phyloP scores from a whole-genome alignment of 2,113 vertebrate genomes.

The Siniperca chuatsi region DNA sequence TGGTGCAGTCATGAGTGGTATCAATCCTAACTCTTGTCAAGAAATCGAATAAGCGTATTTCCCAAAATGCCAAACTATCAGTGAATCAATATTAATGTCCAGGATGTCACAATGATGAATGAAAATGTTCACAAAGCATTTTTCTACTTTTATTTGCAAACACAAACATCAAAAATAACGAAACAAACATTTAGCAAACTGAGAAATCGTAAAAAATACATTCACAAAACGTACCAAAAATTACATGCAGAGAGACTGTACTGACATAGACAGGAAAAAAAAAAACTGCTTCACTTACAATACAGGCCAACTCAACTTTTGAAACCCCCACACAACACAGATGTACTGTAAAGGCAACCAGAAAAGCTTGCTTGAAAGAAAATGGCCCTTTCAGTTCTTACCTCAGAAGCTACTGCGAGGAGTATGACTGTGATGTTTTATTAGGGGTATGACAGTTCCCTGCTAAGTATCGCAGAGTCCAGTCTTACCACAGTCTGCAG shows the following conservation, averaged over 20 bases:
- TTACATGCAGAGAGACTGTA: conserved; percentile 60
- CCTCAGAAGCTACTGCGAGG: background rate
- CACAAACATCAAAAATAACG: conserved; percentile 71
- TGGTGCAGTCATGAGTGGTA: background rate
- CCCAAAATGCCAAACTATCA: background rate
- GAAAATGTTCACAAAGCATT: conserved; percentile 28
- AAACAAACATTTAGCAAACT: conserved; percentile 56
- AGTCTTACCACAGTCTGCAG: conserved; percentile 12
- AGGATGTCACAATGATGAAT: conserved; percentile 6
- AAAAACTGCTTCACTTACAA: conserved; percentile 60
- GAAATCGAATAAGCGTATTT: background rate
- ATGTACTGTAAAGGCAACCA: conserved; percentile 61
- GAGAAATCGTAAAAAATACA: conserved; percentile 77
- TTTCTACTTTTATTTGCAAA: conserved; percentile 78
- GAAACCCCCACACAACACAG: conserved; percentile 26
- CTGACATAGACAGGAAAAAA: conserved; percentile 57
- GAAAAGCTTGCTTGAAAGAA: conserved; percentile 40
- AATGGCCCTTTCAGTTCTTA: conserved; percentile 18
- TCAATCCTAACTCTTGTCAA: background rate
- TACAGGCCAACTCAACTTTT: conserved; percentile 39
- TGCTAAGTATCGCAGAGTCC: background rate
- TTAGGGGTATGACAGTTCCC: conserved; percentile 15
- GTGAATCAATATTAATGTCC: background rate
- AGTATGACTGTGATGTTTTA: conserved; percentile 37
- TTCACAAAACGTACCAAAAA: conserved; percentile 75